Evolutionary conservation across 2,888 invertebrate genomes (phyloP).

Genomic region (Tortricodes alternella): DNA sequence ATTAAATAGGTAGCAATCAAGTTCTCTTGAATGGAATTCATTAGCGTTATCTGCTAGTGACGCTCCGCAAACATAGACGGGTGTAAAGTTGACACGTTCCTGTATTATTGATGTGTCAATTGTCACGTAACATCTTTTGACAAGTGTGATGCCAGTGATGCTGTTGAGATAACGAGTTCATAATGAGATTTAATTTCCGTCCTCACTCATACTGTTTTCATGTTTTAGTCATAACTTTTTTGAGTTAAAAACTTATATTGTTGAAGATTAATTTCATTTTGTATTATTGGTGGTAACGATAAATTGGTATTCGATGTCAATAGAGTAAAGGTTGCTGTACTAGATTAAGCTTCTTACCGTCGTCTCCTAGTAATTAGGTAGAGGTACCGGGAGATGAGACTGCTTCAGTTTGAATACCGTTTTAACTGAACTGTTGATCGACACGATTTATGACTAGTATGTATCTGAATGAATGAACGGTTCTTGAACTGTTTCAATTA

Average conservation of each 20-base stretch:
- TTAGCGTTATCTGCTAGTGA: conserved; percentile 24
- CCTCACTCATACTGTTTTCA: neutral
- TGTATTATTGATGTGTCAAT: conserved; percentile 22
- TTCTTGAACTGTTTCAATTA: conserved; percentile 8
- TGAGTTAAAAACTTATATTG: too few species aligned
- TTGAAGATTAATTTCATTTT: too few species aligned
- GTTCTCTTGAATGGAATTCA: conserved; percentile 20
- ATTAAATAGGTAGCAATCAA: conserved; percentile 27
- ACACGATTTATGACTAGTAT: conserved; percentile 18
- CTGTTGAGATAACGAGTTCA: conserved; percentile 19
- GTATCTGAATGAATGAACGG: conserved; percentile 19
- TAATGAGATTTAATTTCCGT: conserved; percentile 11
- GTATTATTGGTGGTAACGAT: too few species aligned
- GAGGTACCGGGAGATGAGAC: conserved; percentile 3
- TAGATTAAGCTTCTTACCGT: too few species aligned
- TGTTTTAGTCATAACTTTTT: neutral
- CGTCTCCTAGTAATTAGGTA: neutral
- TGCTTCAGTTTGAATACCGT: conserved; percentile 2
- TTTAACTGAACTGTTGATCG: conserved; percentile 17
- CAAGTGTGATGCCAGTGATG: conserved; percentile 16
- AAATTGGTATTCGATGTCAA: too few species aligned
- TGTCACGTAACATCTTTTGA: conserved; percentile 25
- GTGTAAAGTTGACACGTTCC: conserved; percentile 28
- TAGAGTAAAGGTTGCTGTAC: too few species aligned
- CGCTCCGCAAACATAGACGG: conserved; percentile 11